A percentile compares a stretch with the other conserved stretches of the same genome.
Conservation (phyloP, 64 coral and sea anemone species). For the Stichodactyla mertensii region DNA sequence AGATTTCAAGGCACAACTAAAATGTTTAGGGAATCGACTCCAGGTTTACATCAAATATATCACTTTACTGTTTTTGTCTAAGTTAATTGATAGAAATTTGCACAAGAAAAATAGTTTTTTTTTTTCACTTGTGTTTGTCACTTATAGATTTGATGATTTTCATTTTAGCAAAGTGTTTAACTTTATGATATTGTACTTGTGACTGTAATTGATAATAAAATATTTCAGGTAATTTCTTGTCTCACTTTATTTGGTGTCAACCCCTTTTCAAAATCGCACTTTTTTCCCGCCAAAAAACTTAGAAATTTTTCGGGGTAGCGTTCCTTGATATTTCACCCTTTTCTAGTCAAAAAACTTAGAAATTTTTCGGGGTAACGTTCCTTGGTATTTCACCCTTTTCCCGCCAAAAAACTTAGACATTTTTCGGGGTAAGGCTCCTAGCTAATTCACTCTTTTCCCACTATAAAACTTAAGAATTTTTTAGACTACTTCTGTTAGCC, state of each 20-base stretch:
- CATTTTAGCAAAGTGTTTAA: too few species aligned
- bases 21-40: too few species aligned
- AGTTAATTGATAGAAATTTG: too few species aligned
- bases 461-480: neutral
- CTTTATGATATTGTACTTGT: too few species aligned
- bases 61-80: too few species aligned
- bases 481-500: neutral
- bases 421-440: neutral
- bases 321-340: too few species aligned
- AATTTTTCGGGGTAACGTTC: neutral
- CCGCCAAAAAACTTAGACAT: neutral
- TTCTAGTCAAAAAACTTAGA: too few species aligned
- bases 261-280: neutral
- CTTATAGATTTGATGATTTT: too few species aligned
- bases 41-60: too few species aligned
- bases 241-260: neutral
- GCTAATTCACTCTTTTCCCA: neutral
- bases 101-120: too few species aligned
- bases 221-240: neutral
- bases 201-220: neutral
- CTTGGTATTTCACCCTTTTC: neutral
- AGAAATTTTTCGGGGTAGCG: neutral
- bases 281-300: constrained; percentile 8
- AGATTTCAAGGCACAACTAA: too few species aligned
- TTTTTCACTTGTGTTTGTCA: too few species aligned